These are phyloP conservation scores for Elymnias hypermnestra DNA, from an alignment of 1,140 invertebrate genomes.

Conservation along the genomic window DNA sequence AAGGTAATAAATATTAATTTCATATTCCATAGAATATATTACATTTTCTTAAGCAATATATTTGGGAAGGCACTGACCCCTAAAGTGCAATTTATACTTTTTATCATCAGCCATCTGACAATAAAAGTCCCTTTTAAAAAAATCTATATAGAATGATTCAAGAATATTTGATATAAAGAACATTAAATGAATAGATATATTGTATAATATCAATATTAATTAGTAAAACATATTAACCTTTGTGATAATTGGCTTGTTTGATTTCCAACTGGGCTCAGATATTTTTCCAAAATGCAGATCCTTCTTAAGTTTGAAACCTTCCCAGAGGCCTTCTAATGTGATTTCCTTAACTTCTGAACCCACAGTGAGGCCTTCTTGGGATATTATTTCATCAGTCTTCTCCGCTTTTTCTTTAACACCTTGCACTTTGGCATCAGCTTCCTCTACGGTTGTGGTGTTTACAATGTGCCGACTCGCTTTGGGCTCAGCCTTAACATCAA, in stretches of 20 bases:
- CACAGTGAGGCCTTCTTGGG: constrained; percentile 32
- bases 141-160: too few relatives aligned
- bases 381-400: constrained; percentile 36
- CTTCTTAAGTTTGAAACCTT: constrained; percentile 60
- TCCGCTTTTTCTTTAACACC: constrained; percentile 26
- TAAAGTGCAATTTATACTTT: too few relatives aligned
- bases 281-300: constrained; percentile 64
- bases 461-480: constrained; percentile 26
- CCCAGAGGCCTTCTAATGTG: constrained; percentile 51
- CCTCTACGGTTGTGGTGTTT: constrained; percentile 40
- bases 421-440: constrained; percentile 25
- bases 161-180: too few relatives aligned
- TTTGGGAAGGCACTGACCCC: too few relatives aligned
- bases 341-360: constrained; percentile 54
- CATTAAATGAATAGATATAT: too few relatives aligned
- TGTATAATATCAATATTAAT: too few relatives aligned
- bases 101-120: too few relatives aligned
- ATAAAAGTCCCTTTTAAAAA: too few relatives aligned
- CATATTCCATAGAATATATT: too few relatives aligned
- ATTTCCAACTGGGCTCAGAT: constrained; percentile 59
- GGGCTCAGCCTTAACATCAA: constrained; percentile 20
- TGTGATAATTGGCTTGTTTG: constrained; percentile 53
- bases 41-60: too few relatives aligned
- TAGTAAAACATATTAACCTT: constrained; percentile 38
- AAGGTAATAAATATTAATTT: too few relatives aligned